These are phyloP conservation scores for Chelonus formosanus DNA, from an alignment of 2,888 invertebrate species.

Conservation along the genomic window DNA sequence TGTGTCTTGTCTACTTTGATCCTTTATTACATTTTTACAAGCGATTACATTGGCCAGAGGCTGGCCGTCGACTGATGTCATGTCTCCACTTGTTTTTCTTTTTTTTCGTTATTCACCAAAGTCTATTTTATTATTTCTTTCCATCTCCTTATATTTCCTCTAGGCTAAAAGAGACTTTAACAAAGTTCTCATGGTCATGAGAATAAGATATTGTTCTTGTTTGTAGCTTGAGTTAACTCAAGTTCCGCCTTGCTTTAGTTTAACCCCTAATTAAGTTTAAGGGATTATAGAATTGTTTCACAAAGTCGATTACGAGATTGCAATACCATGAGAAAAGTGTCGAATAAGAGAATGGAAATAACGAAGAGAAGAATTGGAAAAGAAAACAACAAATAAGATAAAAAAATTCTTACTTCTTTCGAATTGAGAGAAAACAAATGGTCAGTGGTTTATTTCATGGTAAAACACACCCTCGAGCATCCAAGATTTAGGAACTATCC, in stretches of 20 bases:
- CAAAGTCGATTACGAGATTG: conserved; percentile 61
- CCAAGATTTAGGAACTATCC: no score
- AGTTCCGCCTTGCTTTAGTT: conserved; percentile 44
- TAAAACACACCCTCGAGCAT: no score
- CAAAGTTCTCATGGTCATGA: conserved; percentile 41
- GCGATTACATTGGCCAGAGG: conserved; percentile 60
- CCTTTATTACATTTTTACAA: conserved; percentile 63
- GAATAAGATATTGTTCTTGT: conserved; percentile 59
- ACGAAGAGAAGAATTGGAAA: conserved; percentile 1
- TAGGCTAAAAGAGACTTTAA: conserved; percentile 31
- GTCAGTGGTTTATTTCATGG: no score
- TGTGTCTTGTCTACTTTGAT: conserved; percentile 50
- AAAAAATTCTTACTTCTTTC: neutral
- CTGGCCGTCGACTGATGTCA: conserved; percentile 46
- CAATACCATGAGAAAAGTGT: conserved; percentile 30
- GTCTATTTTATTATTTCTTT: conserved; percentile 36
- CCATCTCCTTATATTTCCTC: conserved; percentile 30
- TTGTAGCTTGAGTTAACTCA: conserved; percentile 57
- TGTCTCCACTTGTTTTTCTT: conserved; percentile 27
- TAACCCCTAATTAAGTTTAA: conserved; percentile 60
- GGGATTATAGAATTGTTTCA: conserved; percentile 63
- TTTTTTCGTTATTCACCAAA: conserved; percentile 8
- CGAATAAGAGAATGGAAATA: conserved; percentile 9
- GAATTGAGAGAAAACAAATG: no score
- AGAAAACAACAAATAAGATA: neutral